These are phyloP conservation scores for Meghimatium bilineatum DNA, from an alignment of 2,888 invertebrate species.

Conservation along the genomic window DNA sequence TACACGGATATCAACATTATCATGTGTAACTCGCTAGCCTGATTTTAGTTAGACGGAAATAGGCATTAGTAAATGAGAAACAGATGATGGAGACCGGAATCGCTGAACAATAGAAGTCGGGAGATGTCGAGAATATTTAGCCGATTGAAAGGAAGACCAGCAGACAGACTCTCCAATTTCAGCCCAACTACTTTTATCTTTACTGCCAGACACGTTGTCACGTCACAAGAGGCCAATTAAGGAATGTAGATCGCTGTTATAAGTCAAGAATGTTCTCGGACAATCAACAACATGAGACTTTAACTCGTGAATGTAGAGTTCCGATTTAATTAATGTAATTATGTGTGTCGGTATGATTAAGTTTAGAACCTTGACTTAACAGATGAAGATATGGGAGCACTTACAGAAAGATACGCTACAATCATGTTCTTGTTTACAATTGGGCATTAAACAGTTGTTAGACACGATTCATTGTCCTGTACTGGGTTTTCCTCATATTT, in stretches of 20 bases:
- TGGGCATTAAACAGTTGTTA: too few relatives aligned
- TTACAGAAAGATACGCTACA: too few relatives aligned
- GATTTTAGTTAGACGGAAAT: background rate
- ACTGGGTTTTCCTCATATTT: too few relatives aligned
- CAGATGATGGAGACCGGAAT: background rate
- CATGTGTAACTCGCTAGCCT: background rate
- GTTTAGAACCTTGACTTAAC: too few relatives aligned
- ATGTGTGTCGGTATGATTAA: too few relatives aligned
- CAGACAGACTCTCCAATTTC: background rate
- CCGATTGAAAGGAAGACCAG: background rate
- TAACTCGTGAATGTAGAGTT: too few relatives aligned
- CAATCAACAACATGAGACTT: too few relatives aligned
- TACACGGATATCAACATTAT: background rate
- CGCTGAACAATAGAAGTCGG: background rate
- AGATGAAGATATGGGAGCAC: too few relatives aligned
- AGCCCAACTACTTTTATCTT: background rate
- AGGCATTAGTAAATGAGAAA: background rate
- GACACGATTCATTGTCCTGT: too few relatives aligned
- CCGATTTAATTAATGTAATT: too few relatives aligned
- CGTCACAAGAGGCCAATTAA: background rate
- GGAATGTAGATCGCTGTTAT: background rate
- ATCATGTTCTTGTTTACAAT: too few relatives aligned
- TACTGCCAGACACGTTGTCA: background rate
- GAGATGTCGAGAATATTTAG: background rate
- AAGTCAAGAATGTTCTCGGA: too few relatives aligned